Percentiles rank a stretch among this genome's conserved stretches.
Conservation (phyloP, 2,888 invertebrate species). For the Acrocera orbiculus region DNA sequence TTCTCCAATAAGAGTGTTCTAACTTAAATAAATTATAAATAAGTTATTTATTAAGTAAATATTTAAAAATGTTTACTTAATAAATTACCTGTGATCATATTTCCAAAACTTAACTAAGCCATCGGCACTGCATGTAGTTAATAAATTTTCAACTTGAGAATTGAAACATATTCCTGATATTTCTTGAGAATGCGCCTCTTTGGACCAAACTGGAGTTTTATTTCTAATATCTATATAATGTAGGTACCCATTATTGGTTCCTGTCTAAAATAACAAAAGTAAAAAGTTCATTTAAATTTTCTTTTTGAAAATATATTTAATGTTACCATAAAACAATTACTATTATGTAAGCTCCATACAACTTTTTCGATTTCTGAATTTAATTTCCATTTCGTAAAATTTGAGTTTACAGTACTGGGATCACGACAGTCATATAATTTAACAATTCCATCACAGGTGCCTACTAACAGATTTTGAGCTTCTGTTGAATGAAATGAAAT, state of each 20-base stretch:
- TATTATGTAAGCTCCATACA: conserved; percentile 64
- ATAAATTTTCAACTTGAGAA: conserved; percentile 49
- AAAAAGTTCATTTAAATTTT: neutral
- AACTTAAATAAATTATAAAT: too few relatives aligned
- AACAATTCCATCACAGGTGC: conserved; percentile 65
- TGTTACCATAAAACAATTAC: conserved; percentile 59
- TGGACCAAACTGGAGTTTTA: conserved; percentile 45
- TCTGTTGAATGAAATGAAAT: conserved; percentile 71
- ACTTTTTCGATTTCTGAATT: conserved; percentile 66
- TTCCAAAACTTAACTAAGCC: conserved; percentile 81
- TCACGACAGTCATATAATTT: conserved; percentile 71
- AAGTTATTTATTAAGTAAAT: too few relatives aligned
- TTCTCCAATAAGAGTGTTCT: too few relatives aligned
- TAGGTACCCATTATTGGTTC: conserved; percentile 45
- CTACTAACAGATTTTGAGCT: conserved; percentile 63
- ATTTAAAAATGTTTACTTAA: too few relatives aligned
- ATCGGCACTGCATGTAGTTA: conserved; percentile 65
- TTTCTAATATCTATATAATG: conserved; percentile 58
- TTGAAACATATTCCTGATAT: conserved; percentile 68
- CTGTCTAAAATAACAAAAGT: conserved; percentile 13
- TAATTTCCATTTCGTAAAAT: conserved; percentile 45
- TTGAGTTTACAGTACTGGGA: conserved; percentile 36
- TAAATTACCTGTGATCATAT: conserved; percentile 27
- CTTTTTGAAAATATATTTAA: too few relatives aligned
- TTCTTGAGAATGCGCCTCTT: conserved; percentile 67